These are phyloP conservation scores for Isurus oxyrinchus DNA, from an alignment of 2,113 vertebrate genomes.

Conservation along the genomic window DNA sequence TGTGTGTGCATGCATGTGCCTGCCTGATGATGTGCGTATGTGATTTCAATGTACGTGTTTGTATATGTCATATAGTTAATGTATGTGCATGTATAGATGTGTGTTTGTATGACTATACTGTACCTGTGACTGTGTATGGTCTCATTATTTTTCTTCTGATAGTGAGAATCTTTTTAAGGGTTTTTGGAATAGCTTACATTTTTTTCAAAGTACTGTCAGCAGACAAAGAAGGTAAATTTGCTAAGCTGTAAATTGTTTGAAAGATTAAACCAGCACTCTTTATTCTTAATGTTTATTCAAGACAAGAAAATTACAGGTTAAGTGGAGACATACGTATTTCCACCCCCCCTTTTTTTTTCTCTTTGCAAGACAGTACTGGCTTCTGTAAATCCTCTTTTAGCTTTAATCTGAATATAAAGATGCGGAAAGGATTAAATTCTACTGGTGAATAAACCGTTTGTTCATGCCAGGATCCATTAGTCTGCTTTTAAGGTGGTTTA, in stretches of 20 bases:
- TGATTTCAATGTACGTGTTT: not conserved
- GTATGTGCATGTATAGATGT: not conserved
- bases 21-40: not conserved
- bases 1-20: not conserved
- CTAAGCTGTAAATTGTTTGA: slow-evolving; percentile 40
- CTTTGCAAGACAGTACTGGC: slow-evolving; percentile 70
- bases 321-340: slow-evolving; percentile 75
- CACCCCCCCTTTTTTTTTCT: not conserved
- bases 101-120: not conserved
- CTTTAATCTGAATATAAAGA: slow-evolving; percentile 95
- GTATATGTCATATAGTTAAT: not conserved
- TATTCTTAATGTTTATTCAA: slow-evolving; percentile 58
- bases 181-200: not conserved
- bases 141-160: not conserved
- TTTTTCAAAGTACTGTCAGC: not conserved
- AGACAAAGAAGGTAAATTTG: slow-evolving; percentile 38
- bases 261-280: slow-evolving; percentile 45
- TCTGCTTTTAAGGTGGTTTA: slow-evolving; percentile 61
- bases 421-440: slow-evolving; percentile 80
- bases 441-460: slow-evolving; percentile 73
- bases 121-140: not conserved
- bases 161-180: not conserved
- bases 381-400: slow-evolving; percentile 82
- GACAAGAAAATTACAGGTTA: slow-evolving; percentile 96
- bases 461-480: slow-evolving; percentile 64